Evolutionary conservation across 2,888 invertebrate species (phyloP).

Genomic region (Hirtodrosophila alboralis): DNA sequence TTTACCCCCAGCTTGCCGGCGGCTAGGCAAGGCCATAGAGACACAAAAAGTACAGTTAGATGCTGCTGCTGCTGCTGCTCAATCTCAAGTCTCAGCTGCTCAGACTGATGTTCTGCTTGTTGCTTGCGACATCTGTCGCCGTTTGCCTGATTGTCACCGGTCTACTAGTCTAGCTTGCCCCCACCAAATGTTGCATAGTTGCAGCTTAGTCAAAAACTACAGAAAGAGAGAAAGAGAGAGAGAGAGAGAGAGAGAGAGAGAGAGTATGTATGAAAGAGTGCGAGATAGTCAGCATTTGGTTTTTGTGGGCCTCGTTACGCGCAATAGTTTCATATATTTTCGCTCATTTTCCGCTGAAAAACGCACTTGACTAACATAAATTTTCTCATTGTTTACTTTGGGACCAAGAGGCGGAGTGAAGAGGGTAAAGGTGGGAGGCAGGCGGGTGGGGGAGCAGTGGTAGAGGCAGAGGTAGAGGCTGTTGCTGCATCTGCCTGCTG

Average conservation of each 20-base stretch:
- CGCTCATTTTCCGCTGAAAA: constrained; percentile 75
- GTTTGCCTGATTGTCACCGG: constrained; percentile 50
- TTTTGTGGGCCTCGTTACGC: constrained; percentile 67
- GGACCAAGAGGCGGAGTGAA: constrained; percentile 20
- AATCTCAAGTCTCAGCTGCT: constrained; percentile 7
- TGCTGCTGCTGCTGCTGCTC: constrained; percentile 24
- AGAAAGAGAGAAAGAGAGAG: constrained; percentile 21
- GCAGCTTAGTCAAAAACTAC: constrained; percentile 25
- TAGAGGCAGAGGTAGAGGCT: constrained; percentile 22
- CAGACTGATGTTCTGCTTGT: constrained; percentile 36
- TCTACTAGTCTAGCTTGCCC: background rate
- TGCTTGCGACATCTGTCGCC: constrained; percentile 59
- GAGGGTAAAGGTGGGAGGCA: too few relatives aligned
- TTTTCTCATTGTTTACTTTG: constrained; percentile 75
- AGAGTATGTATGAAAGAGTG: too few relatives aligned
- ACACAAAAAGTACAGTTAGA: constrained; percentile 55
- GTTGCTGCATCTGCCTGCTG: constrained; percentile 54
- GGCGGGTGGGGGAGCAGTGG: too few relatives aligned
- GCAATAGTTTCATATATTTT: constrained; percentile 66
- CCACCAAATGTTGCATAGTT: constrained; percentile 13
- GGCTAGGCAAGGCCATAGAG: constrained; percentile 61
- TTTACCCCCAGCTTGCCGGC: constrained; percentile 39
- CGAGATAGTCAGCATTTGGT: background rate
- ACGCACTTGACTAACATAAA: constrained; percentile 78
- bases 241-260: background rate